Evolutionary conservation across 2,797 vertebrate species (phyloP), one percentile per base, ranked within the genome.

Genomic region (Orientallactaga sibirica): DNA sequence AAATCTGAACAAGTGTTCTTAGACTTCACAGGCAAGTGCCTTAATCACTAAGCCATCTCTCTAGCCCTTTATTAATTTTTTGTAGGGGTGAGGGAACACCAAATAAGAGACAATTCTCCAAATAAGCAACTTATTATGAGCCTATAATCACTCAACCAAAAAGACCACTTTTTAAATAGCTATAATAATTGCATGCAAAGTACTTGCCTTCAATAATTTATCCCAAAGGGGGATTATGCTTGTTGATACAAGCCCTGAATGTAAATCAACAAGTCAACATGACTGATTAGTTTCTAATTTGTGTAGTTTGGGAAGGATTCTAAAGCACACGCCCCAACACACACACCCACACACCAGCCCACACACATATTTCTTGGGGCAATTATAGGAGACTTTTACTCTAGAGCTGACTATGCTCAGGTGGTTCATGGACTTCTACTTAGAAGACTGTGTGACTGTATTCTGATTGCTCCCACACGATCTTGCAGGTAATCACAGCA

Each of bases 161-260:
- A 97, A 94, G 90, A 81, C 33, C 93, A 82, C 92, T 97, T 95
- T 97, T 80, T 92, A 96, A 97, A 97, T 97, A 95, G 86, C 93
- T 92, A 91, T 86, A 92, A 91, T 97, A 98, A 98, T 97, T 98
- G 96, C 71, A 96, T n/a, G 89, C 97, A 96, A 98, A 97, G 86
- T 96, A 96, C 85, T 93, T 96, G 77, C 86, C 64, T 96, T 98
- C 93, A 97, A 96, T 97, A 98, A 98, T 98, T 97, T 95, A 97
- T 97, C 93, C 97, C 97, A 92, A 96, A 95, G 93, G 7, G 89
- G 91, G 90, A 91, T 52, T 85, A 83, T 82, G 19, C 83, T 91
- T 95, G 66, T 84, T 76, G 55, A 92, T 94, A 89, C 67, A 95
- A 22, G 66, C 66, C 68, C 83, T 95, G 41, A 19, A 8, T 90